A percentile compares a stretch with the other conserved stretches of the same genome.
Conservation (phyloP, 2,888 invertebrate genomes). For the Scaptomyza reducta region DNA sequence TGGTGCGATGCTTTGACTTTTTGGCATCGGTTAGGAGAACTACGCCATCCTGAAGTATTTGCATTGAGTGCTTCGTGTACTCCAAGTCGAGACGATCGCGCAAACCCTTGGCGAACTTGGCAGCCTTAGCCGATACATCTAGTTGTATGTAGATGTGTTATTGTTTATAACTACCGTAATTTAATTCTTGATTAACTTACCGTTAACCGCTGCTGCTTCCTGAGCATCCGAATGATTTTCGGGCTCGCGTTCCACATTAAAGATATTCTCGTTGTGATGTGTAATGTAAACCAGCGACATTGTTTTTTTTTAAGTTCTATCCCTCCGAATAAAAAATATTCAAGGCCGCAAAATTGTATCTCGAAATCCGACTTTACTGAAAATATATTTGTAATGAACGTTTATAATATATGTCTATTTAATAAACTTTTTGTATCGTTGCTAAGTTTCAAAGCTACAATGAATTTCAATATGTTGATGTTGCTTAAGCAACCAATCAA, state of each 20-base stretch:
- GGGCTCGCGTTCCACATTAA: constrained; percentile 82
- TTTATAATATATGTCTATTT: constrained; percentile 6
- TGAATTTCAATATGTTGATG: constrained; percentile 4
- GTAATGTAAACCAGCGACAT: constrained; percentile 89
- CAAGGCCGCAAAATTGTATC: constrained; percentile 29
- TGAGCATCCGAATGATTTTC: constrained; percentile 14
- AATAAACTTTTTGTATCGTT: constrained; percentile 23
- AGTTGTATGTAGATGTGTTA: background rate
- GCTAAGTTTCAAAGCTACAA: constrained; percentile 31
- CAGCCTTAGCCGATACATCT: constrained; percentile 26
- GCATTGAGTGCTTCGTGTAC: constrained; percentile 81
- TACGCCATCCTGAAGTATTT: constrained; percentile 77
- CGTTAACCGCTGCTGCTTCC: background rate
- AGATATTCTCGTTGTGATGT: constrained; percentile 89
- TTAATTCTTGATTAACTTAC: constrained; percentile 6
- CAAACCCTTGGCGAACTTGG: constrained; percentile 24
- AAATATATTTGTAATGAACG: constrained; percentile 25
- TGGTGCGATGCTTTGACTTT: constrained; percentile 86
- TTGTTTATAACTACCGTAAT: background rate
- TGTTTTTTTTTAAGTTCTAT: background rate
- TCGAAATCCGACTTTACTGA: constrained; percentile 25
- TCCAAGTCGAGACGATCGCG: constrained; percentile 54
- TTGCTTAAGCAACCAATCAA: constrained; percentile 31
- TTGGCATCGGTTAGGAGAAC: constrained; percentile 84
- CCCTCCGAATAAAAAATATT: constrained; percentile 5